Evolutionary conservation across 2,113 vertebrate species (phyloP).

Genomic region (Tympanuchus pallidicinctus): DNA sequence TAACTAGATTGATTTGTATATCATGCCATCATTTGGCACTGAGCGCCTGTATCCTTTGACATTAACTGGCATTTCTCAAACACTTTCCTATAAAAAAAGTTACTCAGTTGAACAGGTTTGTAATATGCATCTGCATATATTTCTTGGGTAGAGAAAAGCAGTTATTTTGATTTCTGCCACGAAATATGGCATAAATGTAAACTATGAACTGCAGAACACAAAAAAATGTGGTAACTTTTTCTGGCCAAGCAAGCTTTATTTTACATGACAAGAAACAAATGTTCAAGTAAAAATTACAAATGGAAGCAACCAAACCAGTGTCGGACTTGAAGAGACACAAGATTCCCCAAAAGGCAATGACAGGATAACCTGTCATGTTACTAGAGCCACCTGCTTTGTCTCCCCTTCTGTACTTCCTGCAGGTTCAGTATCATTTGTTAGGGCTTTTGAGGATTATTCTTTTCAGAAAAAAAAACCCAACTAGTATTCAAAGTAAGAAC

Average conservation of each 20-base stretch:
- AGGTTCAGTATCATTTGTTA: slow-evolving; percentile 41
- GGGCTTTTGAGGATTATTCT: neutral
- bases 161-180: slow-evolving; percentile 54
- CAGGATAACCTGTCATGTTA: slow-evolving; percentile 4
- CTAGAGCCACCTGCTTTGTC: slow-evolving; percentile 22
- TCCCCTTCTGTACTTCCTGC: slow-evolving; percentile 42
- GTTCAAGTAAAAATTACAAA: slow-evolving; percentile 10
- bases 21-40: neutral
- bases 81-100: slow-evolving; percentile 17
- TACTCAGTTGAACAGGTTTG: neutral
- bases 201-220: slow-evolving; percentile 58
- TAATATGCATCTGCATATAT: slow-evolving; percentile 28
- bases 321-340: neutral
- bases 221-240: slow-evolving; percentile 45
- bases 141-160: slow-evolving; percentile 27
- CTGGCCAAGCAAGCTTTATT: slow-evolving; percentile 22
- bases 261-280: slow-evolving; percentile 38
- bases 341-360: neutral
- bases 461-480: slow-evolving; percentile 21
- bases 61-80: slow-evolving; percentile 61
- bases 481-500: slow-evolving; percentile 38
- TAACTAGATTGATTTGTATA: slow-evolving; percentile 41
- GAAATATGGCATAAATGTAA: slow-evolving; percentile 11
- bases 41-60: slow-evolving; percentile 37
- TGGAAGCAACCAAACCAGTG: neutral